These are phyloP conservation scores for Chionis minor DNA, from an alignment of 2,113 vertebrate genomes.

Conservation along the genomic window DNA sequence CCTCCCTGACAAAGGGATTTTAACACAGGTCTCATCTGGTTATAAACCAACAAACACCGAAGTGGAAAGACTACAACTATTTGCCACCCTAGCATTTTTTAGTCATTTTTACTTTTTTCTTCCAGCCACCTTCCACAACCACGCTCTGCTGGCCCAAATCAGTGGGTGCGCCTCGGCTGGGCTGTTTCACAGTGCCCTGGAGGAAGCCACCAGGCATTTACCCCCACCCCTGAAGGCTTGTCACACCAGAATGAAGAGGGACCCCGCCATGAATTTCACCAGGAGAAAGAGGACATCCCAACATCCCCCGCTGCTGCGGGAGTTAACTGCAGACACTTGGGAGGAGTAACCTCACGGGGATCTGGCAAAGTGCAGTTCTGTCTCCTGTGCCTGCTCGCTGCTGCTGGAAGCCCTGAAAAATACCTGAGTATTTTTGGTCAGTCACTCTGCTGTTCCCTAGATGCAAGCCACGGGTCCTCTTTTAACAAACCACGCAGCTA, in stretches of 20 bases:
- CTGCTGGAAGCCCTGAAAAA: neutral
- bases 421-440: neutral
- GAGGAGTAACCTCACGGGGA: neutral
- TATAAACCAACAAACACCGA: neutral
- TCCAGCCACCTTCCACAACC: neutral
- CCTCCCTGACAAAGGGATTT: neutral
- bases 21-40: neutral
- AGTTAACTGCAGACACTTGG: neutral
- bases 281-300: neutral
- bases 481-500: neutral
- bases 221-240: rapidly evolving
- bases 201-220: neutral
- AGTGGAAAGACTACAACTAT: neutral
- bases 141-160: neutral
- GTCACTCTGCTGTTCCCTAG: neutral
- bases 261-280: neutral
- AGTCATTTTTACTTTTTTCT: neutral
- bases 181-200: neutral
- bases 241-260: neutral
- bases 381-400: neutral
- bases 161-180: rapidly evolving
- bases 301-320: neutral
- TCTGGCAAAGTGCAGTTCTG: neutral
- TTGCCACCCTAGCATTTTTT: neutral
- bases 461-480: neutral